These are phyloP conservation scores for Chauna torquata DNA, from an alignment of 2,113 vertebrate genomes.

Conservation along the genomic window DNA sequence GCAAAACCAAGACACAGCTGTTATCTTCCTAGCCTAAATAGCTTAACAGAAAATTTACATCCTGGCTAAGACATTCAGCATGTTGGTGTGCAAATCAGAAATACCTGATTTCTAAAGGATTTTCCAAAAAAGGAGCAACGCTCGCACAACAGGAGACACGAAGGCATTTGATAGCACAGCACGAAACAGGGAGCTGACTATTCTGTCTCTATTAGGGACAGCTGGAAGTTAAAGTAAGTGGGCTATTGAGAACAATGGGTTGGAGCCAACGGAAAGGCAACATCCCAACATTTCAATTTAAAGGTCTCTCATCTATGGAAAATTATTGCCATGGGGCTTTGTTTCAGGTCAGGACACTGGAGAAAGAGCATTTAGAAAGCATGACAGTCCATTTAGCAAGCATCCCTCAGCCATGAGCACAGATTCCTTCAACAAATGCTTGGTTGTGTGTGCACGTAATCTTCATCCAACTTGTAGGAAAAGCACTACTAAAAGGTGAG, in stretches of 20 bases:
- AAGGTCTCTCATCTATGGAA: conserved; percentile 66
- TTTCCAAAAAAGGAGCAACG: conserved; percentile 28
- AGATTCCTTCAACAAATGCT: background rate
- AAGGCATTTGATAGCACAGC: conserved; percentile 43
- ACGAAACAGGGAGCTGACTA: background rate
- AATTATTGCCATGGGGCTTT: conserved; percentile 50
- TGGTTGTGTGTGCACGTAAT: rapidly evolving
- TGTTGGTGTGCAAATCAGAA: background rate
- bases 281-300: conserved; percentile 66
- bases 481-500: background rate
- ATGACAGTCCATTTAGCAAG: conserved; percentile 46
- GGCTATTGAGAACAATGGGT: conserved; percentile 54
- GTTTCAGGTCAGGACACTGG: conserved; percentile 44
- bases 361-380: conserved; percentile 46
- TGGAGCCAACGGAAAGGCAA: conserved; percentile 58
- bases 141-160: conserved; percentile 8
- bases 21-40: background rate
- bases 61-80: background rate
- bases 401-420: conserved; percentile 16
- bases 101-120: conserved; percentile 14
- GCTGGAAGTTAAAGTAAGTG: conserved; percentile 53
- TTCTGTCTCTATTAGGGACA: conserved; percentile 25
- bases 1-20: background rate
- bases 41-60: background rate
- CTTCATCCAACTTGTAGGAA: background rate